A percentile compares a stretch with the other conserved stretches of the same genome.
These are phyloP conservation scores for Cebidichthys violaceus DNA, from an alignment of 2,113 vertebrate species.

Conservation along the genomic window DNA sequence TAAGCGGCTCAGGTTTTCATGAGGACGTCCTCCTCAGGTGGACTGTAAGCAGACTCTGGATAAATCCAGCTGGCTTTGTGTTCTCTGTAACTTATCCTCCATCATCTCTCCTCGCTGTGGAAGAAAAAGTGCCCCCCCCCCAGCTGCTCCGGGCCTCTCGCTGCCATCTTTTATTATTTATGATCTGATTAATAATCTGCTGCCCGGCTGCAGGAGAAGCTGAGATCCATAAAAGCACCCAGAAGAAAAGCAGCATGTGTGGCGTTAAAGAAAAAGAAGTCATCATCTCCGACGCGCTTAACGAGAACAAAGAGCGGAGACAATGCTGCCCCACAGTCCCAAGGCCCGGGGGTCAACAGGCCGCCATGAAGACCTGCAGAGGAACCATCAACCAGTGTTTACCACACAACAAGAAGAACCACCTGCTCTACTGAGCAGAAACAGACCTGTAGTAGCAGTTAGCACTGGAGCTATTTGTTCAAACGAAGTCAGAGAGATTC, in stretches of 20 bases:
- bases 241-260: conserved; percentile 51
- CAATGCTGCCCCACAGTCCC: conserved; percentile 38
- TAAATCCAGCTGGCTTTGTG: conserved; percentile 68
- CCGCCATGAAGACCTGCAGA: too few species aligned
- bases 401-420: too few species aligned
- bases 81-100: conserved; percentile 58
- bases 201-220: conserved; percentile 59
- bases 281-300: conserved; percentile 58
- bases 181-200: conserved; percentile 80
- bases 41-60: conserved; percentile 55
- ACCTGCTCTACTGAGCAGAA: too few species aligned
- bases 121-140: conserved; percentile 48
- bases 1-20: conserved; percentile 24
- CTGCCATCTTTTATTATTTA: conserved; percentile 81
- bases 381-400: too few species aligned
- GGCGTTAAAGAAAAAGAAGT: conserved; percentile 61
- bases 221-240: conserved; percentile 68
- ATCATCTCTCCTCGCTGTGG: conserved; percentile 46
- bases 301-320: conserved; percentile 64
- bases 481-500: too few species aligned
- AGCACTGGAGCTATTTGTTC: too few species aligned
- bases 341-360: neutral
- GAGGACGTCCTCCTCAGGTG: conserved; percentile 33
- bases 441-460: too few species aligned
- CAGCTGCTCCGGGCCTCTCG: conserved; percentile 48